Evolutionary conservation across 1,140 invertebrate species (phyloP).

Genomic region (Drosophila guanche): DNA sequence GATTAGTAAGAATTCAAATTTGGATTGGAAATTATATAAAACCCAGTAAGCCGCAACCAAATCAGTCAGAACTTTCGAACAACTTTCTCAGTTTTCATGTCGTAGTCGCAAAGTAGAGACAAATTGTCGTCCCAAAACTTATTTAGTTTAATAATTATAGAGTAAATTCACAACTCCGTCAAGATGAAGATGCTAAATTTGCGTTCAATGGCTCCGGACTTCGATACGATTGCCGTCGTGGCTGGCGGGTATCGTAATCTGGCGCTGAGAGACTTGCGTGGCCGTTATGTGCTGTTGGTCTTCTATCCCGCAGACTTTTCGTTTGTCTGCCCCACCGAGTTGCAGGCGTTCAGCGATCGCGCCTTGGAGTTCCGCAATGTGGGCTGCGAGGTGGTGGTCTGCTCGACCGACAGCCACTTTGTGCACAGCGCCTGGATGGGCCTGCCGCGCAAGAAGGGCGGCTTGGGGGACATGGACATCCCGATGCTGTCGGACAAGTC

Average conservation of each 20-base stretch:
- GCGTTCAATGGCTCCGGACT: conserved; percentile 89
- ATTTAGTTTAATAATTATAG: background rate
- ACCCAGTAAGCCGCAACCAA: background rate
- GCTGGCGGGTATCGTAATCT: conserved; percentile 95
- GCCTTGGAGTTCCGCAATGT: conserved; percentile 92
- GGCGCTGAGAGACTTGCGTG: conserved; percentile 92
- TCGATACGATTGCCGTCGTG: conserved; percentile 91
- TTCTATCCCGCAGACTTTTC: conserved; percentile 99
- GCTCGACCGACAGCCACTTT: conserved; percentile 95
- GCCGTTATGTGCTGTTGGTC: conserved; percentile 97
- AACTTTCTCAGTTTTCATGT: background rate
- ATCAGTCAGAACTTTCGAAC: background rate
- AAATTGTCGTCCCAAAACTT: background rate
- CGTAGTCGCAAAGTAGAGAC: too few species aligned
- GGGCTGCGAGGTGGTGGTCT: conserved; percentile 92
- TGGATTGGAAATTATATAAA: background rate
- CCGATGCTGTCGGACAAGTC: conserved; percentile 97
- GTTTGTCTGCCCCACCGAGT: conserved; percentile 97
- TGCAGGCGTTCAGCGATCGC: conserved; percentile 96
- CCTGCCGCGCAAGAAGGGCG: conserved; percentile 95
- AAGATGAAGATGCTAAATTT: conserved; percentile 46
- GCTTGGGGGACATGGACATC: conserved; percentile 97
- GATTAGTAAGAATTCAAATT: background rate
- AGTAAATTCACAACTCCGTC: background rate
- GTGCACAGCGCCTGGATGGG: conserved; percentile 96